These are phyloP conservation scores for Drosophila parabipectinata DNA, from an alignment of 1,140 invertebrate species.

Conservation along the genomic window DNA sequence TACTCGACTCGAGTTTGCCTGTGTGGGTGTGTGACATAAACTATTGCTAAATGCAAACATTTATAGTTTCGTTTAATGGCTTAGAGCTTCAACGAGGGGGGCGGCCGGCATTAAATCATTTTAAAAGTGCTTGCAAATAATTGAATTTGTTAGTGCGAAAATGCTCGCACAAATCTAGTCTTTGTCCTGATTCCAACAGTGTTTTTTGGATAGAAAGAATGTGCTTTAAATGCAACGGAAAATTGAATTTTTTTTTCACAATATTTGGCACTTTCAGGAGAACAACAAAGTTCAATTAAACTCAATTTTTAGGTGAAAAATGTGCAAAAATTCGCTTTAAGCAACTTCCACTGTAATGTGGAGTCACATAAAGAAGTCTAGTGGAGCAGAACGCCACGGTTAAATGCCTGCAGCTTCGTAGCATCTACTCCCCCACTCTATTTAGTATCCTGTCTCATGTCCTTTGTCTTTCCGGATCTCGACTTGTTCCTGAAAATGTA, in stretches of 20 bases:
- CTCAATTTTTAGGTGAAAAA: not conserved
- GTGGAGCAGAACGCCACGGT: constrained; percentile 32
- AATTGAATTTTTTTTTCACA: not conserved
- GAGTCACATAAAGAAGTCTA: constrained; percentile 24
- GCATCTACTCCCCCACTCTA: not conserved
- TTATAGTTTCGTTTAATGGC: constrained; percentile 76
- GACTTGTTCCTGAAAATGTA: constrained; percentile 17
- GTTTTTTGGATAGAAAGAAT: not conserved
- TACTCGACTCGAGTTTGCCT: constrained; percentile 3
- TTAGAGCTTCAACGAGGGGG: constrained; percentile 47
- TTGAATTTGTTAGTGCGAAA: constrained; percentile 65
- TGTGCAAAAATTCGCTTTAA: not conserved
- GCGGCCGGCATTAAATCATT: constrained; percentile 71
- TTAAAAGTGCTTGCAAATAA: constrained; percentile 71
- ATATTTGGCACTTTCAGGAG: too few species aligned
- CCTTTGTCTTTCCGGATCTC: constrained; percentile 22
- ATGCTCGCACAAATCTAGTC: constrained; percentile 38
- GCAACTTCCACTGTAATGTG: constrained; percentile 26
- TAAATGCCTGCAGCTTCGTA: constrained; percentile 50
- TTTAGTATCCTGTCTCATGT: not conserved
- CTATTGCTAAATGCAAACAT: constrained; percentile 67
- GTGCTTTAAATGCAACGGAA: not conserved
- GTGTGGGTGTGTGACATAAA: constrained; percentile 47
- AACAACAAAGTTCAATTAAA: not conserved
- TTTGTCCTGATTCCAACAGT: constrained; percentile 9